phyloP scores from a whole-genome alignment of 2,888 invertebrate species.

The Globia sparganii region DNA sequence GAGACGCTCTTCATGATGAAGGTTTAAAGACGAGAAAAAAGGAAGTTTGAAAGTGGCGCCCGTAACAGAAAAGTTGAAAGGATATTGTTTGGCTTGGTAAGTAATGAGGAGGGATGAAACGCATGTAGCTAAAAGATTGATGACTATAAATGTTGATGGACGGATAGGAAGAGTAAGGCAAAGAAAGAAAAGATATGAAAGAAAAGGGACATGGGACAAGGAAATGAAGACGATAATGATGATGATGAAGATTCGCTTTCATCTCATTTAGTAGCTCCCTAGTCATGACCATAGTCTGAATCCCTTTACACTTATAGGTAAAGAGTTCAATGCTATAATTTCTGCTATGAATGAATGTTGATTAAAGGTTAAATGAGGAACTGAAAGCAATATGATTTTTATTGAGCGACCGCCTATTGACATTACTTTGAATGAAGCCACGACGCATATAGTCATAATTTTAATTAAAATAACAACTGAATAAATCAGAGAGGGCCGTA shows the following conservation, averaged over 20 bases:
- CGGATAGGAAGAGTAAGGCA: neutral
- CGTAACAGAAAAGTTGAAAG: too few relatives aligned
- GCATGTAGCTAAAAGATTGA: neutral
- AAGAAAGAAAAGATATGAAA: neutral
- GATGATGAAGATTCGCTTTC: neutral
- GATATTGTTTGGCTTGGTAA: too few relatives aligned
- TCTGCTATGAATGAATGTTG: neutral
- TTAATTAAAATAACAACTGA: neutral
- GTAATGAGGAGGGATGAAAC: neutral
- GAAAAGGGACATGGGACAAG: too few relatives aligned
- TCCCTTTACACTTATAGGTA: neutral
- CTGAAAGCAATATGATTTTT: neutral
- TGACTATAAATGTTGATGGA: neutral
- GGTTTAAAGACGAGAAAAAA: neutral
- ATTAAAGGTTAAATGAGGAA: neutral
- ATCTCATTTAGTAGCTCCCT: neutral
- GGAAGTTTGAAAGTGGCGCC: neutral
- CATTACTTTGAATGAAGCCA: slow-evolving; percentile 11
- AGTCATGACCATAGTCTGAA: neutral
- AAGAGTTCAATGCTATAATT: neutral
- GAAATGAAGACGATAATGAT: too few relatives aligned
- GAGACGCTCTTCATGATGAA: neutral
- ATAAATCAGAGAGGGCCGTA: neutral
- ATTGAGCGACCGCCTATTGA: neutral
- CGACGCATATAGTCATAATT: neutral